A percentile compares a stretch with the other conserved stretches of the same genome.
These are phyloP conservation scores for Lindbergichthys nudifrons DNA, from an alignment of 2,797 vertebrate species.

Conservation along the genomic window DNA sequence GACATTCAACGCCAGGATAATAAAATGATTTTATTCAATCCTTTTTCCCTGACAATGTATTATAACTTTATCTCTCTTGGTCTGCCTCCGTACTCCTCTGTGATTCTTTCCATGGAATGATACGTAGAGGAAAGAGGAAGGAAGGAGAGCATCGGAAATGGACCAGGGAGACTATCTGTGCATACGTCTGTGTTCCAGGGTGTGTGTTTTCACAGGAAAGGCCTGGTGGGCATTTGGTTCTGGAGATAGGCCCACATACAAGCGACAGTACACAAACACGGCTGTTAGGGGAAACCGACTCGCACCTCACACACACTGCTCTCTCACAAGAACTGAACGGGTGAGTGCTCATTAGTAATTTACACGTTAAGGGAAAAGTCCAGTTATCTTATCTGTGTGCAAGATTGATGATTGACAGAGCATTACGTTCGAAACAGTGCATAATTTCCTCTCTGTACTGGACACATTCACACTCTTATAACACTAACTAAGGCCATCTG, in stretches of 20 bases:
- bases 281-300: conserved; percentile 47
- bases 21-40: conserved; percentile 37
- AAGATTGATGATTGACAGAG: conserved; percentile 63
- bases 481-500: conserved; percentile 57
- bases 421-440: conserved; percentile 24
- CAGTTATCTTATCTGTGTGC: conserved; percentile 6
- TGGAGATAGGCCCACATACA: conserved; percentile 61
- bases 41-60: conserved; percentile 14
- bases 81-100: conserved; percentile 20
- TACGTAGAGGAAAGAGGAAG: conserved; percentile 68
- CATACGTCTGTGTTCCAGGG: conserved; percentile 18
- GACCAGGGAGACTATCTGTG: conserved; percentile 54
- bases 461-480: conserved; percentile 55
- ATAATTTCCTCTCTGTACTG: conserved; percentile 55
- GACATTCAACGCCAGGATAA: conserved; percentile 31
- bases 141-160: conserved; percentile 68
- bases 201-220: conserved; percentile 69
- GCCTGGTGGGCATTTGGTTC: conserved; percentile 64
- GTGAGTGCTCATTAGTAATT: conserved; percentile 15
- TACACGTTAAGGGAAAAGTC: conserved; percentile 32
- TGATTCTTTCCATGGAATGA: conserved; percentile 71
- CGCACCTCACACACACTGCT: neutral
- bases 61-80: neutral
- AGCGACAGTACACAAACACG: conserved; percentile 60
- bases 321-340: conserved; percentile 29